Evolutionary conservation across 2,797 vertebrate species (phyloP).

Genomic region (Microctenopoma lineatum): DNA sequence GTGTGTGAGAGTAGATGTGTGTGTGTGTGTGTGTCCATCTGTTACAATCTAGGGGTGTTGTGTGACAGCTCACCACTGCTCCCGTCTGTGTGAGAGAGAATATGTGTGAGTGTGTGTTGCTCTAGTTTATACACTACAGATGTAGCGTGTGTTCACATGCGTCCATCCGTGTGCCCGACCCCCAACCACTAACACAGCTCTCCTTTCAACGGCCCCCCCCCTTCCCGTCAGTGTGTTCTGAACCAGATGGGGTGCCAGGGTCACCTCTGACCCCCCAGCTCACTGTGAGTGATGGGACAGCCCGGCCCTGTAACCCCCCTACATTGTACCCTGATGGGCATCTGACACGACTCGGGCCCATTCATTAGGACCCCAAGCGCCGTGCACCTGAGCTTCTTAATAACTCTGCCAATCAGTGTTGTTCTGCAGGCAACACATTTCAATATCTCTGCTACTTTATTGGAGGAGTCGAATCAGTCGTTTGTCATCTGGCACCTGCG

Average conservation of each 20-base stretch:
- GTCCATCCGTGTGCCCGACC: constrained; percentile 18
- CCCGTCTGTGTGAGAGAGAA: constrained; percentile 42
- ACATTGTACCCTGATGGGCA: constrained; percentile 78
- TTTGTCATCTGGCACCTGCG: constrained; percentile 59
- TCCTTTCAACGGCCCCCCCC: constrained; percentile 19
- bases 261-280: constrained; percentile 80
- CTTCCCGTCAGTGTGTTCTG: constrained; percentile 30
- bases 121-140: constrained; percentile 47
- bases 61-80: constrained; percentile 76
- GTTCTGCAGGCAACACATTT: constrained; percentile 32
- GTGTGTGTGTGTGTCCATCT: constrained; percentile 66
- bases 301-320: constrained; percentile 61
- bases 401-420: constrained; percentile 77
- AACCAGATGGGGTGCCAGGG: constrained; percentile 85
- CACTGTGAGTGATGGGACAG: constrained; percentile 72
- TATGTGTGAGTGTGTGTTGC: constrained; percentile 25
- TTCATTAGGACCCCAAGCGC: constrained; percentile 63
- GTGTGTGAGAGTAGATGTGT: constrained; percentile 32
- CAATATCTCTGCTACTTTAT: constrained; percentile 51
- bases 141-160: constrained; percentile 47
- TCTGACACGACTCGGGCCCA: constrained; percentile 63
- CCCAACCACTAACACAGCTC: neutral
- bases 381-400: constrained; percentile 76
- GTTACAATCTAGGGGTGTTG: constrained; percentile 62
- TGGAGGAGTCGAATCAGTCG: constrained; percentile 54